A percentile compares a stretch with the other conserved stretches of the same genome.
These are phyloP conservation scores for Yponomeuta evonymella DNA, from an alignment of 2,888 invertebrate genomes.

Conservation along the genomic window DNA sequence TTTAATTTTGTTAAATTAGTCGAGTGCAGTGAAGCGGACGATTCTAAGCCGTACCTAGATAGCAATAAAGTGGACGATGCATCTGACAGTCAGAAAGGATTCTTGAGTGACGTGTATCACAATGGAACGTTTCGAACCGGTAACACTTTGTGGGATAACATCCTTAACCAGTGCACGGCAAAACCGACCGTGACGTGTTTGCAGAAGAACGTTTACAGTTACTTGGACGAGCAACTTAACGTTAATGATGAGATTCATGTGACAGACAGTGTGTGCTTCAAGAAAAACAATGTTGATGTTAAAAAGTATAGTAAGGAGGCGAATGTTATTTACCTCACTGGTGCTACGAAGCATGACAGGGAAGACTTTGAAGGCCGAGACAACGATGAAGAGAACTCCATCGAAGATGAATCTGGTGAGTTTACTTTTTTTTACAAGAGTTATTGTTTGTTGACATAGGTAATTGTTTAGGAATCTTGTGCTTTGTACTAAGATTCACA, in stretches of 20 bases:
- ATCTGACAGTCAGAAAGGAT: slow-evolving; percentile 38
- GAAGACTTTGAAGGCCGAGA: slow-evolving; percentile 24
- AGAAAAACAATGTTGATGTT: slow-evolving; percentile 78
- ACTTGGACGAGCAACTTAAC: slow-evolving; percentile 80
- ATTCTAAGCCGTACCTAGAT: slow-evolving; percentile 19
- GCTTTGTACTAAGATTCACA: too few species aligned
- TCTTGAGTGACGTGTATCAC: slow-evolving; percentile 53
- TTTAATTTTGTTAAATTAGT: slow-evolving; percentile 30
- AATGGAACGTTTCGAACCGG: slow-evolving; percentile 74
- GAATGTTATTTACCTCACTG: slow-evolving; percentile 65
- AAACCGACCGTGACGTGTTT: slow-evolving; percentile 83
- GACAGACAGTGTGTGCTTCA: slow-evolving; percentile 79
- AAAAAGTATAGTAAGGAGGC: slow-evolving; percentile 72
- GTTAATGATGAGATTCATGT: slow-evolving; percentile 80
- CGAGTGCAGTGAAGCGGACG: slow-evolving; percentile 35
- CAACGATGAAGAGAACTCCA: slow-evolving; percentile 52
- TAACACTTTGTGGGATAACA: slow-evolving; percentile 83
- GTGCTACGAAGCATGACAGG: slow-evolving; percentile 42
- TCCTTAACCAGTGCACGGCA: slow-evolving; percentile 82
- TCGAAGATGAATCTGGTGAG: slow-evolving; percentile 55
- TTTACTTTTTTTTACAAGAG: background rate
- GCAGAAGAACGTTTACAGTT: slow-evolving; percentile 85
- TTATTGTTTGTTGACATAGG: too few species aligned
- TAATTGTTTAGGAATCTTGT: too few species aligned
- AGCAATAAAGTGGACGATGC: slow-evolving; percentile 26